Conservation (phyloP, 2,888 invertebrate genomes). For the Trachelus troglodyta region DNA sequence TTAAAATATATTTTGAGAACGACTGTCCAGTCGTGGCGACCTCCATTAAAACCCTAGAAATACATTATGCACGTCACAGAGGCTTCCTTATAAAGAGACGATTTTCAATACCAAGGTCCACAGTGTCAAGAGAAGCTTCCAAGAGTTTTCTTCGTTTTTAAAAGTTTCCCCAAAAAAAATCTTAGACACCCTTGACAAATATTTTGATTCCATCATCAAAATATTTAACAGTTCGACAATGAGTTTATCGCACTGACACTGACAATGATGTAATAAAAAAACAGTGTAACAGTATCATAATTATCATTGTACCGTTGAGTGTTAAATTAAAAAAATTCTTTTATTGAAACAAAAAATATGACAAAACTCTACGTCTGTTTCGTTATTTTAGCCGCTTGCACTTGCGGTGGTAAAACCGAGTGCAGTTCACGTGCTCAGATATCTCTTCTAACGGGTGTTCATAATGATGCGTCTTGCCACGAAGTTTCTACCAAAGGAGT, state of each 20-base stretch:
- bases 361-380: constrained; percentile 20
- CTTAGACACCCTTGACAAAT: not conserved
- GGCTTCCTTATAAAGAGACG: constrained; percentile 59
- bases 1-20: constrained; percentile 24
- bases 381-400: constrained; percentile 53
- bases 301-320: not conserved
- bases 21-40: constrained; percentile 24
- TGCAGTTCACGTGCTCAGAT: constrained; percentile 49
- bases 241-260: not conserved
- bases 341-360: constrained; percentile 5
- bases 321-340: not conserved
- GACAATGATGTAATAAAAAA: not conserved
- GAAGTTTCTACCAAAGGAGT: constrained; percentile 53
- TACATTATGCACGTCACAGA: constrained; percentile 45
- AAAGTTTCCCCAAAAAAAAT: not conserved
- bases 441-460: constrained; percentile 51
- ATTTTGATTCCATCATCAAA: not conserved
- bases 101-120: constrained; percentile 58
- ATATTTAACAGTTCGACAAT: not conserved
- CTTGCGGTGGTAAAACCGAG: constrained; percentile 54
- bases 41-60: constrained; percentile 55
- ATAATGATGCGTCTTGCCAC: constrained; percentile 54
- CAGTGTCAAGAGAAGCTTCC: constrained; percentile 35
- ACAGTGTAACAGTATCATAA: not conserved
- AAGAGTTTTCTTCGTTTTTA: not conserved